Base-by-base conservation (phyloP, 2,888 invertebrate species). In the Leucoma salicis region DNA sequence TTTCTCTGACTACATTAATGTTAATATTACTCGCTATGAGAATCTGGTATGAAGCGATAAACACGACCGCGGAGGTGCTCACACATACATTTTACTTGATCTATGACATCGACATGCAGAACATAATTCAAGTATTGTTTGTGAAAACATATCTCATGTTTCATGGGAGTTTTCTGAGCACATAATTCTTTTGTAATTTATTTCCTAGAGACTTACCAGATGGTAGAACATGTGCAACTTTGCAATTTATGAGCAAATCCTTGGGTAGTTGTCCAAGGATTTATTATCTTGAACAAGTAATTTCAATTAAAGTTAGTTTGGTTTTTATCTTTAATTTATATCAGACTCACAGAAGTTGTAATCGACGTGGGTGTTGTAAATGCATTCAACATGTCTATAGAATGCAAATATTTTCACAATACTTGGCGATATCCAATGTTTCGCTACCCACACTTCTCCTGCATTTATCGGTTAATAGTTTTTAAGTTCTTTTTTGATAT, bases 341-440 rank as follows among this genome's bases (percentile, higher is more conserved):
- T 37, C 16, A 16, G 14, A 39, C 42, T 35, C 56, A 53, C 51
- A 46, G 58, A 53, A 65, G 58, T 54, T 39, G 58, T 49, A 61
- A 57, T 57, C 45, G 35, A 29, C 44, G 78, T 78, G 70, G 78
- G 78, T 63, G 74, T 70, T 53, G 66, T 63, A 57, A 66, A 65
- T 64, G 66, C 65, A 69, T 64, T 66, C 49, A 62, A 63, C 49
- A 63, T 66, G 62, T 52, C 42, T 57, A 64, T 61, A 60, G 60
- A 69, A 80, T 78, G 78, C 76, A 73, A 78, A 78, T 79, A 62
- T 65, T 45, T 54, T 62, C 44, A 60, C 65, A 66, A 68, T 57
- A 60, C 57, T 53, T 49, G 56, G 59, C 46, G 46, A 60, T 66
- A 62, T 64, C 52, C 53, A 45, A 53, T 47, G 48, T 50, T 51